Evolutionary conservation across 1,140 invertebrate species (phyloP).

Genomic region (Hetaerina americana): DNA sequence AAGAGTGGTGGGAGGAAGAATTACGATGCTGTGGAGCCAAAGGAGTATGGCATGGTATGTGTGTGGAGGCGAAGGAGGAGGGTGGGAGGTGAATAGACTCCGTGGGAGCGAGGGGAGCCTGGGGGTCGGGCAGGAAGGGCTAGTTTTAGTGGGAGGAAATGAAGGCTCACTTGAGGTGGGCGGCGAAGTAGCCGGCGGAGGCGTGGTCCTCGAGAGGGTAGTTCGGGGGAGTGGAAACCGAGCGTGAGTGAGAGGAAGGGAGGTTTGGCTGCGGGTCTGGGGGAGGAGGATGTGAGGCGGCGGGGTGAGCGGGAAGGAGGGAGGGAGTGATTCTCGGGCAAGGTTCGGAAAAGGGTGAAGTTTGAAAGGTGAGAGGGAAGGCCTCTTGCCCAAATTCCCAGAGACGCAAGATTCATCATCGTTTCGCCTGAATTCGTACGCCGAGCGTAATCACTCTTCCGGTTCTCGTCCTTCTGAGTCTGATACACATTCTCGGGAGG

Average conservation of each 20-base stretch:
- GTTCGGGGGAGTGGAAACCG: not conserved
- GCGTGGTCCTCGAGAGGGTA: not conserved
- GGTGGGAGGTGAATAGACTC: too few species aligned
- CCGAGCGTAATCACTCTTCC: not conserved
- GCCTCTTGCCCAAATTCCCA: not conserved
- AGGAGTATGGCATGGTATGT: too few species aligned
- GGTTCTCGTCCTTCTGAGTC: not conserved
- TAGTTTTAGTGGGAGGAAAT: too few species aligned
- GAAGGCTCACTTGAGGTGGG: not conserved
- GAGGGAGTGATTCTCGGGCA: not conserved
- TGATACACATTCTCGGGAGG: not conserved
- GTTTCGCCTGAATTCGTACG: not conserved
- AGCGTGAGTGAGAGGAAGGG: not conserved
- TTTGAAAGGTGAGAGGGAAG: not conserved
- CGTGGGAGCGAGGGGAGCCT: too few species aligned
- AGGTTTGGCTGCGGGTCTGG: not conserved
- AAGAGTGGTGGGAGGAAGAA: too few species aligned
- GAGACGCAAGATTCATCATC: not conserved
- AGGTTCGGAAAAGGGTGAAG: not conserved
- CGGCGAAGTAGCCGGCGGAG: not conserved
- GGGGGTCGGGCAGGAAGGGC: too few species aligned
- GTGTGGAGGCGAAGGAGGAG: too few species aligned
- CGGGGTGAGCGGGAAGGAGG: not conserved
- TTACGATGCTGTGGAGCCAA: too few species aligned
- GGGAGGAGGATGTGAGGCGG: not conserved